Evolutionary conservation across 1,140 invertebrate species (phyloP).

Genomic region (Panagrolaimus sp.): DNA sequence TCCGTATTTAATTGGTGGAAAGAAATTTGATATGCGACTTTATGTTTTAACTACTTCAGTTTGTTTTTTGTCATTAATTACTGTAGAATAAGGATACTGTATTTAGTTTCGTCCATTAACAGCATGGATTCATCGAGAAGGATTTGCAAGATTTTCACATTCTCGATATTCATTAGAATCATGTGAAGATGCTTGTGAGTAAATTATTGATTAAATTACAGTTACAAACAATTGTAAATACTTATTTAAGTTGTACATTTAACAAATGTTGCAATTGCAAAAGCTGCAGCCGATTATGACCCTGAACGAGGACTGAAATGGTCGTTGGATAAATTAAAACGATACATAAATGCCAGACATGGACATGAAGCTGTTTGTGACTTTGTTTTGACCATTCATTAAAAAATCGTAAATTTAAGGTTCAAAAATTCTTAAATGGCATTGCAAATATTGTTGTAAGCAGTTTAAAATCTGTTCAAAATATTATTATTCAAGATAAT

Average conservation of each 20-base stretch:
- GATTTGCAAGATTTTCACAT: conserved; percentile 64
- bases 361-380: conserved; percentile 59
- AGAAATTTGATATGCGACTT: conserved; percentile 64
- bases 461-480: conserved; percentile 59
- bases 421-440: conserved; percentile 59
- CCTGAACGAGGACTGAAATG: conserved; percentile 64
- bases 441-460: conserved; percentile 63
- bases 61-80: conserved; percentile 15
- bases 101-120: conserved; percentile 62
- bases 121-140: conserved; percentile 63
- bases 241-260: conserved; percentile 62
- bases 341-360: conserved; percentile 62
- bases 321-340: conserved; percentile 61
- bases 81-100: neutral
- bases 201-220: neutral
- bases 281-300: conserved; percentile 64
- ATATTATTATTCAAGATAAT: conserved; percentile 62
- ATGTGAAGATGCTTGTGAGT: conserved; percentile 22
- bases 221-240: neutral
- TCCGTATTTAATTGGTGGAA: conserved; percentile 64
- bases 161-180: conserved; percentile 44
- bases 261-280: conserved; percentile 65
- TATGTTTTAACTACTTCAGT: conserved; percentile 63
- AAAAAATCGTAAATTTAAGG: conserved; percentile 47
- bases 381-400: neutral